phyloP scores from a whole-genome alignment of 2,797 vertebrate species.

The Zenarchopterus dispar region DNA sequence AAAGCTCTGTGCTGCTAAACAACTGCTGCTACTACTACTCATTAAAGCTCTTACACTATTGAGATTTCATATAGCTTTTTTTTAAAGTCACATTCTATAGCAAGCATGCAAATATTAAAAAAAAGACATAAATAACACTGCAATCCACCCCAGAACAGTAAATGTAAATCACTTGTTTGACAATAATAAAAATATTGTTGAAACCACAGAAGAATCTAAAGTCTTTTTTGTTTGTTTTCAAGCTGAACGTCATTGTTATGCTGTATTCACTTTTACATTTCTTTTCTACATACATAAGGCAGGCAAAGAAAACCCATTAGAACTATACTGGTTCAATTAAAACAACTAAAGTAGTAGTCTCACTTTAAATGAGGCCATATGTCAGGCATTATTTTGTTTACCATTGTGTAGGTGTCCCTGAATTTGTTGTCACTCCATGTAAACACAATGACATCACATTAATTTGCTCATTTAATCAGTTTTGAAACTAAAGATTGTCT shows the following conservation, averaged over 20 bases:
- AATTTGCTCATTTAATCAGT: neutral
- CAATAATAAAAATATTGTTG: neutral
- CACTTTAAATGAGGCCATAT: neutral
- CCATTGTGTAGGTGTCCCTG: neutral
- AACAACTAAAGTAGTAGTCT: neutral
- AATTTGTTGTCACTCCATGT: neutral
- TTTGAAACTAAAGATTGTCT: neutral
- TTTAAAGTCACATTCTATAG: slow-evolving; percentile 1
- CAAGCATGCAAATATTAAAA: slow-evolving; percentile 9
- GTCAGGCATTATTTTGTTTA: neutral
- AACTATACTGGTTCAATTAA: neutral
- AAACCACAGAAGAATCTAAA: slow-evolving; percentile 4
- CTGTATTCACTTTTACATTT: slow-evolving; percentile 1
- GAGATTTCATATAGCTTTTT: slow-evolving; percentile 13
- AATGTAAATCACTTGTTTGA: slow-evolving; percentile 11
- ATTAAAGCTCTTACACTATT: neutral
- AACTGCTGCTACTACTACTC: slow-evolving; percentile 1
- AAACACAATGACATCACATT: neutral
- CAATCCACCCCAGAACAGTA: slow-evolving; percentile 1
- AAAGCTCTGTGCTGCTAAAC: slow-evolving; percentile 10
- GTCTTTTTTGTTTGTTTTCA: neutral
- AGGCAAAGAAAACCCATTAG: neutral
- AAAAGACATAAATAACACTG: neutral
- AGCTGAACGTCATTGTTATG: neutral
- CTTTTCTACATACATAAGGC: neutral